Evolutionary conservation across 2,888 invertebrate genomes (phyloP).

Genomic region (Ochropleura leucogaster): DNA sequence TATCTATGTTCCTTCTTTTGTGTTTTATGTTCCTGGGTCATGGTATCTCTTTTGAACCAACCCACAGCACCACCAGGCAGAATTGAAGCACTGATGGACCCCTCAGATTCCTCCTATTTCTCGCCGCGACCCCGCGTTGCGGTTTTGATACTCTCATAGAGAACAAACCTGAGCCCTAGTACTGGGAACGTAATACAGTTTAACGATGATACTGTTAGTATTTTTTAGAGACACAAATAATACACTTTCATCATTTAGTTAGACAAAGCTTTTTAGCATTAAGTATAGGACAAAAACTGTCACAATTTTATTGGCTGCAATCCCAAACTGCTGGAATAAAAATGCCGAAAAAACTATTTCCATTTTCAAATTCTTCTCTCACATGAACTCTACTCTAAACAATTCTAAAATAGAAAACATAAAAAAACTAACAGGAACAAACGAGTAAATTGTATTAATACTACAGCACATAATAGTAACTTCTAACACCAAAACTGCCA

Average conservation of each 20-base stretch:
- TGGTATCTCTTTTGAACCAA: too few relatives aligned
- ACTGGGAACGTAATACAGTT: too few relatives aligned
- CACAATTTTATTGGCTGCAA: background rate
- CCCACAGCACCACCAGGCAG: too few relatives aligned
- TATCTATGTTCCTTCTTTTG: too few relatives aligned
- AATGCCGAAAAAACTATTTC: background rate
- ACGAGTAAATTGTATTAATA: conserved; percentile 26
- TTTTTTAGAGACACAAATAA: background rate
- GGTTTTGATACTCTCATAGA: too few relatives aligned
- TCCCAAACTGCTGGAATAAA: background rate
- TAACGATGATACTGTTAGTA: background rate
- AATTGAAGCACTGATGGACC: too few relatives aligned
- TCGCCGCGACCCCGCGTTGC: too few relatives aligned
- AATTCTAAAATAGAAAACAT: background rate
- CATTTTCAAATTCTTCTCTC: too few relatives aligned
- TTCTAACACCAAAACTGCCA: conserved; percentile 41
- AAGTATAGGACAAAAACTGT: background rate
- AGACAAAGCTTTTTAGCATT: background rate
- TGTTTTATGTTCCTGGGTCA: too few relatives aligned
- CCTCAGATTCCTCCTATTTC: too few relatives aligned
- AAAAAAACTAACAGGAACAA: conserved; percentile 7
- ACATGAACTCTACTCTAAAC: background rate
- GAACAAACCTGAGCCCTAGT: too few relatives aligned
- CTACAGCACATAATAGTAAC: conserved; percentile 11
- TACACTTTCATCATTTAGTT: background rate